Percentiles rank a stretch among this genome's conserved stretches.
Conservation (phyloP, 2,113 vertebrate genomes). For the Illadopsis cleaveri region DNA sequence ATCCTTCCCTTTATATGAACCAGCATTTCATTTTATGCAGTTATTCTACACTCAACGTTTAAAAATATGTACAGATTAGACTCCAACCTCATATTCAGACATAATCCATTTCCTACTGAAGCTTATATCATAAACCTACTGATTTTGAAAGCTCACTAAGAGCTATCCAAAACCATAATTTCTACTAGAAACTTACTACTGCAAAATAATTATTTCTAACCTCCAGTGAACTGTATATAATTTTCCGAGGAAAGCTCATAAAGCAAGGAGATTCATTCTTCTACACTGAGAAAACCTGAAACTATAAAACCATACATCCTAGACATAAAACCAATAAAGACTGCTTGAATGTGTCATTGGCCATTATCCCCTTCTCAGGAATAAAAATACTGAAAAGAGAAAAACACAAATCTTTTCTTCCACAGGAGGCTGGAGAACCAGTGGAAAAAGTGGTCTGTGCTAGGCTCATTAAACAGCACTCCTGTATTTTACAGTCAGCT, state of each 20-base stretch:
- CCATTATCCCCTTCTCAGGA: not conserved
- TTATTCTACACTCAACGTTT: not conserved
- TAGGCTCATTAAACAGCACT: not conserved
- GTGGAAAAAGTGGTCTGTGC: not conserved
- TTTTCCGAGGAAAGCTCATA: not conserved
- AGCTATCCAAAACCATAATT: not conserved
- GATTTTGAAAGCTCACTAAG: not conserved
- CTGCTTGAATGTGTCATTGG: not conserved
- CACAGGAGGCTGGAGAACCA: not conserved
- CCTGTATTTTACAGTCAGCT: not conserved
- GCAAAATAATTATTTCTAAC: conserved; percentile 12
- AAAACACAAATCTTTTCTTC: conserved; percentile 8
- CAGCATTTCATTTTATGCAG: not conserved
- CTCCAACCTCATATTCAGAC: not conserved
- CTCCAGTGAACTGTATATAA: not conserved
- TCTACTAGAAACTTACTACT: not conserved
- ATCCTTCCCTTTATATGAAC: not conserved
- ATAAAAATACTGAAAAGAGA: not conserved
- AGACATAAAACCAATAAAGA: not conserved
- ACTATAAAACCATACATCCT: not conserved
- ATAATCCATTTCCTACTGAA: not conserved
- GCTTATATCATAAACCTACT: not conserved
- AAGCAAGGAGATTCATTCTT: conserved; percentile 6
- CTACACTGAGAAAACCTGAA: not conserved
- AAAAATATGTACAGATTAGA: not conserved